Conservation (phyloP, 2,888 invertebrate genomes). For the Lacanobia wlatinum region DNA sequence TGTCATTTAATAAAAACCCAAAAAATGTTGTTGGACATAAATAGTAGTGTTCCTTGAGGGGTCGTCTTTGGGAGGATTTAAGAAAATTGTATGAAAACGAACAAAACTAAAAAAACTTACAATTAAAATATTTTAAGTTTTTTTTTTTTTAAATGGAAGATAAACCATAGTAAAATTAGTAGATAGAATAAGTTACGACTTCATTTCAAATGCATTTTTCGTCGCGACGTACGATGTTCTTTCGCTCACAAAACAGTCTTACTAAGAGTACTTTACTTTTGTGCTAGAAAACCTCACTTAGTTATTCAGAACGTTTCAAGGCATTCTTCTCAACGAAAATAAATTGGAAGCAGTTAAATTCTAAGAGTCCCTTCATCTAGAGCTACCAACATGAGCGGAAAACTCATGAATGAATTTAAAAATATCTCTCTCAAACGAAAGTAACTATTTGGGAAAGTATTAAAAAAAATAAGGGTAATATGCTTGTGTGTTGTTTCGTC, state of each 20-base stretch:
- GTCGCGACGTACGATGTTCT: not conserved
- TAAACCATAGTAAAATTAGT: no score
- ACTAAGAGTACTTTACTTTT: not conserved
- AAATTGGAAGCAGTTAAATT: slow-evolving; percentile 63
- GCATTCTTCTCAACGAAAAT: slow-evolving; percentile 55
- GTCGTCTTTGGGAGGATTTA: no score
- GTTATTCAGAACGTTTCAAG: slow-evolving; percentile 42
- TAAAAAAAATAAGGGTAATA: not conserved
- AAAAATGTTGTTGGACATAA: no score
- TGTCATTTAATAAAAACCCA: no score
- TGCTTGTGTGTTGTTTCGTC: no score
- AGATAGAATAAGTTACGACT: no score
- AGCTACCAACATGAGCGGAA: slow-evolving; percentile 38
- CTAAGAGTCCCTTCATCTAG: slow-evolving; percentile 47
- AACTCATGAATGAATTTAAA: slow-evolving; percentile 63
- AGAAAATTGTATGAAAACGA: no score
- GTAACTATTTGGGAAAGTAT: not conserved
- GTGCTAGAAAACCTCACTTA: slow-evolving; percentile 31
- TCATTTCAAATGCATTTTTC: not conserved
- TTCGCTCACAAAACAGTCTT: not conserved
- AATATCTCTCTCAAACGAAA: slow-evolving; percentile 39
- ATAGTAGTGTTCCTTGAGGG: no score
- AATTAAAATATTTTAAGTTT: no score
- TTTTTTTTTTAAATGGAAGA: no score
- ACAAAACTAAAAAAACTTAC: no score